A percentile compares a stretch with the other conserved stretches of the same genome.
phyloP scores from a whole-genome alignment of 2,888 invertebrate genomes.

The Drosophila ustulata region DNA sequence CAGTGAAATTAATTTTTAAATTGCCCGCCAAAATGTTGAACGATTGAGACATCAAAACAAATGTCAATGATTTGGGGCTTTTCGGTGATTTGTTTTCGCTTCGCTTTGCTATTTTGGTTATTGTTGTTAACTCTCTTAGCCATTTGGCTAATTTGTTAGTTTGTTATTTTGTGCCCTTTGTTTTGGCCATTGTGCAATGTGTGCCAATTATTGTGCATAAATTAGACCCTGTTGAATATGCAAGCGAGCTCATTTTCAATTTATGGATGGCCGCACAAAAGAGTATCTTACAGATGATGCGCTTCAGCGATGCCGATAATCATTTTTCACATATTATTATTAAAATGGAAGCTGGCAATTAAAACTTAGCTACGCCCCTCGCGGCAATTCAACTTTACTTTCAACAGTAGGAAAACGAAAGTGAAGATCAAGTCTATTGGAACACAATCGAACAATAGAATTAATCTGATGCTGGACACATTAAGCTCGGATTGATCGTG shows the following conservation, averaged over 20 bases:
- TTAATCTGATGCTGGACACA: neutral
- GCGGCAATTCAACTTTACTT: slow-evolving; percentile 5
- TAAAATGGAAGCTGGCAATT: neutral
- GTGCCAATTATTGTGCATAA: slow-evolving; percentile 76
- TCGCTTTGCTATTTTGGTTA: slow-evolving; percentile 21
- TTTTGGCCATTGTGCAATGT: slow-evolving; percentile 66
- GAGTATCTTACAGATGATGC: slow-evolving; percentile 48
- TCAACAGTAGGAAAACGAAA: slow-evolving; percentile 12
- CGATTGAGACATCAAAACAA: slow-evolving; percentile 70
- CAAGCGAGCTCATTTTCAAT: slow-evolving; percentile 36
- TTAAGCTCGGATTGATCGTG: slow-evolving; percentile 40
- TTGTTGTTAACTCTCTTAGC: slow-evolving; percentile 1
- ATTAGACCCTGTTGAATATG: slow-evolving; percentile 70
- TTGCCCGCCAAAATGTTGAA: slow-evolving; percentile 77
- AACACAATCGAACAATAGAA: slow-evolving; percentile 12
- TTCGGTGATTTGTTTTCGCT: slow-evolving; percentile 26
- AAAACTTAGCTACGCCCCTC: neutral
- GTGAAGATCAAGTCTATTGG: slow-evolving; percentile 4
- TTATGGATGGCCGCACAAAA: slow-evolving; percentile 39
- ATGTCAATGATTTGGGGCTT: slow-evolving; percentile 71
- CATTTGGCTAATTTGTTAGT: slow-evolving; percentile 25
- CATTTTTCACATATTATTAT: neutral
- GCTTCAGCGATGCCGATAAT: slow-evolving; percentile 32
- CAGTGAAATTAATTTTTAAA: slow-evolving; percentile 77
- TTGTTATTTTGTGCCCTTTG: slow-evolving; percentile 34